A percentile compares a stretch with the other conserved stretches of the same genome.
Evolutionary conservation across 2,797 vertebrate genomes (phyloP).

Genomic region (Sorex maritimensis): DNA sequence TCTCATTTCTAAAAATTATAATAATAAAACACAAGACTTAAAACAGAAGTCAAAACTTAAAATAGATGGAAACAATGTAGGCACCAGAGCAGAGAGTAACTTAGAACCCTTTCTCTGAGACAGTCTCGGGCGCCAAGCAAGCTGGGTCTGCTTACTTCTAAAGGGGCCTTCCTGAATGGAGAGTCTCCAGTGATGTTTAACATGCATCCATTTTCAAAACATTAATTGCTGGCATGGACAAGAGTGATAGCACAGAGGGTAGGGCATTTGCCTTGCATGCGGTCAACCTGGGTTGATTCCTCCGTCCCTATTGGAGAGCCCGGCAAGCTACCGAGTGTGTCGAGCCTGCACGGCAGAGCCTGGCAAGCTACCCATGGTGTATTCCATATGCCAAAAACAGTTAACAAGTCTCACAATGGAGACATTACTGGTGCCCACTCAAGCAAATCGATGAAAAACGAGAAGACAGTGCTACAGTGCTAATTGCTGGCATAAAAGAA

Average conservation of each 20-base stretch:
- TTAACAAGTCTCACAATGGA: too few relatives aligned
- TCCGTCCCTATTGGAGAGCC: too few relatives aligned
- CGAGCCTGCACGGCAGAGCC: too few relatives aligned
- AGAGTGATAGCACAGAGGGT: not conserved
- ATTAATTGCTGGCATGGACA: not conserved
- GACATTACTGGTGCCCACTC: too few relatives aligned
- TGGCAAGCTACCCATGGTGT: too few relatives aligned
- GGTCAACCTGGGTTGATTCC: too few relatives aligned
- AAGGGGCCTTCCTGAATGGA: not conserved
- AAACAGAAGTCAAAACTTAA: not conserved
- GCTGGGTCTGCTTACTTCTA: not conserved
- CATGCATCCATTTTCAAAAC: not conserved
- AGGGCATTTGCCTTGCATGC: too few relatives aligned
- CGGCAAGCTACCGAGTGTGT: too few relatives aligned
- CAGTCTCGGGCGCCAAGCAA: not conserved
- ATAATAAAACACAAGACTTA: not conserved
- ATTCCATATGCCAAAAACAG: too few relatives aligned
- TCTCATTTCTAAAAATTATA: not conserved
- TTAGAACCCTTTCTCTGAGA: not conserved
- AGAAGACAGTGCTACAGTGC: not conserved
- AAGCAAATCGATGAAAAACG: too few relatives aligned
- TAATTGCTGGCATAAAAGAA: not conserved
- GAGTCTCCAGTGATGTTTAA: not conserved
- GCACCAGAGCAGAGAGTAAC: too few relatives aligned
- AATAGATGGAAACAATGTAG: not conserved